Evolutionary conservation across 2,888 invertebrate species (phyloP).

Genomic region (Eutolmus rufibarbis): DNA sequence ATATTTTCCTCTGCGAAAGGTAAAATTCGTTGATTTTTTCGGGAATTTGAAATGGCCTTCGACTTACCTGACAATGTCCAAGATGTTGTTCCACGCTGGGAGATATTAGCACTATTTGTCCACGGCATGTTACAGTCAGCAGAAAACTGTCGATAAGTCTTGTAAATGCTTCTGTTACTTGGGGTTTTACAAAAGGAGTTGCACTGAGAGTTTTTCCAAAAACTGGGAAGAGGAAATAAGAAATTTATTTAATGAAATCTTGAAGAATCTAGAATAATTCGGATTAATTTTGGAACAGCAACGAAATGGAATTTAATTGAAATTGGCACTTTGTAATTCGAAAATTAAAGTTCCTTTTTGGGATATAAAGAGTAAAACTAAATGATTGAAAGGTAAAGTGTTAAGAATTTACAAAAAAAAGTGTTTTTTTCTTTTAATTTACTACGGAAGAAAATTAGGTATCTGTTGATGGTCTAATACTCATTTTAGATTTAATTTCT

Average conservation of each 20-base stretch:
- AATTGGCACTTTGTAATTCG: neutral
- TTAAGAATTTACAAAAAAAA: too few species aligned
- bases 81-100: constrained; percentile 83
- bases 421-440: neutral
- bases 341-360: neutral
- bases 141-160: constrained; percentile 81
- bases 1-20: neutral
- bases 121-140: constrained; percentile 78
- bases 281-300: neutral
- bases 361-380: neutral
- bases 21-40: neutral
- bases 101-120: constrained; percentile 86
- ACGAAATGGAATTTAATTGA: neutral
- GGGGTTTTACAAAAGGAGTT: constrained; percentile 61
- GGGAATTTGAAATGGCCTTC: neutral
- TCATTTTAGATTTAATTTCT: too few species aligned
- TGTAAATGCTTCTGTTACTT: constrained; percentile 69
- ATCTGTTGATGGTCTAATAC: too few species aligned
- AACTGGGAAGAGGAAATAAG: constrained; percentile 54
- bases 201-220: constrained; percentile 67
- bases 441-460: too few species aligned
- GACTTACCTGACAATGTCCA: constrained; percentile 80
- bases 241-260: neutral
- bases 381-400: neutral
- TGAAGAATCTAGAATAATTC: neutral